Conservation (phyloP, 1,140 invertebrate species). For the Drosophila subpulchrella region DNA sequence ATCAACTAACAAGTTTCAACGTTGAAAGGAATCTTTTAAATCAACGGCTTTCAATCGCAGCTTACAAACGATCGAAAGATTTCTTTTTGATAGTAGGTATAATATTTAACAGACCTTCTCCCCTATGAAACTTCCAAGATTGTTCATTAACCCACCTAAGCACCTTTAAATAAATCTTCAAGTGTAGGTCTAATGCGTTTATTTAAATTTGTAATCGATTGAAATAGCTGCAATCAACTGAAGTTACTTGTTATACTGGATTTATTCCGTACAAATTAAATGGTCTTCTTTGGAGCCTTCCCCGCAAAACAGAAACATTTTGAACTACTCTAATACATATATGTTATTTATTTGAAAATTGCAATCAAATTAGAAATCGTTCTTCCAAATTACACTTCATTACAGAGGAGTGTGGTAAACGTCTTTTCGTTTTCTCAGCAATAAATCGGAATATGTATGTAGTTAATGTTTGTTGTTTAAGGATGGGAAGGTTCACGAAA, state of each 20-base stretch:
- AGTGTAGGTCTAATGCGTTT: constrained; percentile 16
- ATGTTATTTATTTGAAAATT: constrained; percentile 29
- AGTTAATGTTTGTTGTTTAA: constrained; percentile 1
- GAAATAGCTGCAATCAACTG: constrained; percentile 5
- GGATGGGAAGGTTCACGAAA: constrained; percentile 3
- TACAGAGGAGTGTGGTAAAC: background rate
- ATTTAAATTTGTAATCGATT: constrained; percentile 29
- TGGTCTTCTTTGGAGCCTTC: constrained; percentile 3
- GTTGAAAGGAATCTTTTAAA: too few relatives aligned
- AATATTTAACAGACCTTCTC: too few relatives aligned
- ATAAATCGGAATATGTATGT: constrained; percentile 10
- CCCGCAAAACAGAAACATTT: constrained; percentile 1
- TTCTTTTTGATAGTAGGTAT: too few relatives aligned
- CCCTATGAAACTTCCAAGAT: too few relatives aligned
- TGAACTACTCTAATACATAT: constrained; percentile 12
- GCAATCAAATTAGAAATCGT: constrained; percentile 1
- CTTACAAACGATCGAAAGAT: too few relatives aligned
- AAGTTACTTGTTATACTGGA: constrained; percentile 14
- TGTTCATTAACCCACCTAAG: too few relatives aligned
- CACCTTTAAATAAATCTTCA: background rate
- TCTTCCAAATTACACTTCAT: background rate
- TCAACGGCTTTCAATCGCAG: too few relatives aligned
- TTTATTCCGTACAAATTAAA: constrained; percentile 1
- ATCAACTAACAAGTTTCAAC: too few relatives aligned
- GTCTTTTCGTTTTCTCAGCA: background rate